A percentile compares a stretch with the other conserved stretches of the same genome.
Evolutionary conservation across 2,797 vertebrate species (phyloP).

Genomic region (Morelia viridis): DNA sequence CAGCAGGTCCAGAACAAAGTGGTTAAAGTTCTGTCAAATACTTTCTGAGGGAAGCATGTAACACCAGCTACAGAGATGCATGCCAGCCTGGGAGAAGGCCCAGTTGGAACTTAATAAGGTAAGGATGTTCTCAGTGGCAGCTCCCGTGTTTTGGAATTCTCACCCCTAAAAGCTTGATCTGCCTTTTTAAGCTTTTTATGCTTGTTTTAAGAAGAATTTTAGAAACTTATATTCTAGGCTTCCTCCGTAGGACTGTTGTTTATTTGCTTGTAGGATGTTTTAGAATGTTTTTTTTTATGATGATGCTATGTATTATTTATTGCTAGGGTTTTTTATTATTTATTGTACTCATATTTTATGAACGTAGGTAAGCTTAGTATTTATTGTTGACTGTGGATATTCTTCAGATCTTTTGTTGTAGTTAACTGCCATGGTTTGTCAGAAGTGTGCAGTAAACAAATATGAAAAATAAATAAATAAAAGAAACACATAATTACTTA

Average conservation of each 20-base stretch:
- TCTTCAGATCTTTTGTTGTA: background rate
- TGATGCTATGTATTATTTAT: background rate
- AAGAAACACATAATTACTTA: background rate
- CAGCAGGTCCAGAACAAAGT: background rate
- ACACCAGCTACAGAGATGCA: background rate
- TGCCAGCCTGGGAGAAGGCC: background rate
- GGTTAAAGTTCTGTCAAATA: background rate
- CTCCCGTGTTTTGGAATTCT: background rate
- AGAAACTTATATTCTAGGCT: background rate
- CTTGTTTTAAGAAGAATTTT: background rate
- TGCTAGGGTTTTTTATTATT: background rate
- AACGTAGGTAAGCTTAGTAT: background rate
- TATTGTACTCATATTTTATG: background rate
- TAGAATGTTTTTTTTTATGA: background rate
- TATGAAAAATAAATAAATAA: background rate
- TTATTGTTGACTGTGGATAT: background rate
- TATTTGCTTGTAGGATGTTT: background rate
- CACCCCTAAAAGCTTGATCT: background rate
- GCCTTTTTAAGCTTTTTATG: no score
- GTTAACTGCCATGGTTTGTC: background rate
- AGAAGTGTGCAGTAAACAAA: background rate
- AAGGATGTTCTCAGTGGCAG: background rate
- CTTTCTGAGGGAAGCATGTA: background rate
- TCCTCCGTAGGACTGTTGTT: background rate
- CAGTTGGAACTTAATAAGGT: background rate